phyloP scores from a whole-genome alignment of 2,113 vertebrate species.

The Zapus hudsonius region DNA sequence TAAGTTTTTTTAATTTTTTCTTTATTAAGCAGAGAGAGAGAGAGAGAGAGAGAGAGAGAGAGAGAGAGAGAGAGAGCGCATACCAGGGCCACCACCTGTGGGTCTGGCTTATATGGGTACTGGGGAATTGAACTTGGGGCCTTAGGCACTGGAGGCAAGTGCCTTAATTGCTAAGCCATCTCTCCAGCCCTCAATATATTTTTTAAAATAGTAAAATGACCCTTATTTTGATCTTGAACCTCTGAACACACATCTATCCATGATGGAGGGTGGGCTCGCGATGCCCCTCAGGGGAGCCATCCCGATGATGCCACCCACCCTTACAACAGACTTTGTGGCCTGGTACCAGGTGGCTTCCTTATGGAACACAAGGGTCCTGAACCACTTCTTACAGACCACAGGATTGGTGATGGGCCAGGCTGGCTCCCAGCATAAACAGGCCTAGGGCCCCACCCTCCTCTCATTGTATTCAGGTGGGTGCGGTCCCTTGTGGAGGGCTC shows the following conservation, averaged over 20 bases:
- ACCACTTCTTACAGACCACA: fast-evolving
- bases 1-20: no score
- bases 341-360: neutral
- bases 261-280: neutral
- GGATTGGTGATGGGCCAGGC: fast-evolving
- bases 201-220: neutral
- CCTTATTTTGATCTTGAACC: neutral
- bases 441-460: neutral
- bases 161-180: no score
- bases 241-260: neutral
- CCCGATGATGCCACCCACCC: neutral
- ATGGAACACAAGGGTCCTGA: neutral
- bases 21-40: no score
- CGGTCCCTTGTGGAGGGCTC: neutral
- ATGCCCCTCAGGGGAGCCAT: no score
- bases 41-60: no score
- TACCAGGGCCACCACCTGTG: no score
- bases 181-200: no score
- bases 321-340: no score
- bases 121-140: no score
- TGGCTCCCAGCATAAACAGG: fast-evolving
- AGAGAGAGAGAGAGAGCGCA: no score
- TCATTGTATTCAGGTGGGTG: neutral
- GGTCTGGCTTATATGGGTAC: no score
- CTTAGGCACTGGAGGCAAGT: no score